Evolutionary conservation across 1,140 invertebrate species (phyloP).

Genomic region (Drosophila tsacasi): DNA sequence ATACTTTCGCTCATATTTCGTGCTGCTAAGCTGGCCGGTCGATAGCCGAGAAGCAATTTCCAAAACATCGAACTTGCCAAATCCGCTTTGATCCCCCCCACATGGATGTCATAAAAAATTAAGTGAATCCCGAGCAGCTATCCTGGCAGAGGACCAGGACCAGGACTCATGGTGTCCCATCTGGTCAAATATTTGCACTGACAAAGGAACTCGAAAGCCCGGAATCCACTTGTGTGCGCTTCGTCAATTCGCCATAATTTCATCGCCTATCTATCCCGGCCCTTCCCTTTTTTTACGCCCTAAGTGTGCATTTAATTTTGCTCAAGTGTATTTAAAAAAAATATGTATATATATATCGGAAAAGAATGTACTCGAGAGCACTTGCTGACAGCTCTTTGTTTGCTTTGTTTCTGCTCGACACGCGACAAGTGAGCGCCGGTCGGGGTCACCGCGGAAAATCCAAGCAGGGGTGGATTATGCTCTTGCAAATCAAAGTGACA

Average conservation of each 20-base stretch:
- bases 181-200: slow-evolving; percentile 81
- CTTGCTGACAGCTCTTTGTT: slow-evolving; percentile 79
- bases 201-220: slow-evolving; percentile 29
- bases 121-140: slow-evolving; percentile 46
- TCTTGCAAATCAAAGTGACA: slow-evolving; percentile 76
- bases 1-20: slow-evolving; percentile 77
- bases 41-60: slow-evolving; percentile 56
- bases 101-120: slow-evolving; percentile 82
- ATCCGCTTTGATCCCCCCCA: slow-evolving; percentile 80
- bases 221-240: slow-evolving; percentile 73
- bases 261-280: slow-evolving; percentile 32
- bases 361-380: slow-evolving; percentile 56
- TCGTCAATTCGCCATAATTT: slow-evolving; percentile 72
- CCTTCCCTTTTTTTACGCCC: slow-evolving; percentile 10
- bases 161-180: slow-evolving; percentile 52
- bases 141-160: slow-evolving; percentile 1
- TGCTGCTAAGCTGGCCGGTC: slow-evolving; percentile 59
- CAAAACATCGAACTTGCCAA: slow-evolving; percentile 58
- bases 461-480: slow-evolving; percentile 60
- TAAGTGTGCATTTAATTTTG: slow-evolving; percentile 81
- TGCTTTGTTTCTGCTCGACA: slow-evolving; percentile 54
- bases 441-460: slow-evolving; percentile 23
- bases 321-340: slow-evolving; percentile 72
- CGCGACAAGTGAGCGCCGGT: slow-evolving; percentile 67
- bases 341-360: slow-evolving; percentile 13